Percentiles rank a stretch among this genome's conserved stretches.
phyloP scores from a whole-genome alignment of 2,888 invertebrate species.

The Agrilus cyanescens region DNA sequence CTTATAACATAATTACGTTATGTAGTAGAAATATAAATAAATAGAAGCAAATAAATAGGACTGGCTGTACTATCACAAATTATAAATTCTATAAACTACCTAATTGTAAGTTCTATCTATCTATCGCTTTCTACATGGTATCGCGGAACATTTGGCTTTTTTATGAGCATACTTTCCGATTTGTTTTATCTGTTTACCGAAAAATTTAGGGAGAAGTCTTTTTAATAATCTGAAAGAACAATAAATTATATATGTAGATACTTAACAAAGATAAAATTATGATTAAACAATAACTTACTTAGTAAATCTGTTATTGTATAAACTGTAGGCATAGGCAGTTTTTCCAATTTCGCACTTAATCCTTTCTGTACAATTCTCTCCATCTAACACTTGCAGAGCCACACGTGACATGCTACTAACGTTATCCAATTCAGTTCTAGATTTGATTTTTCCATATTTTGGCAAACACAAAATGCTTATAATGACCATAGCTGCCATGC shows the following conservation, averaged over 20 bases:
- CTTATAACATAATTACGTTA: conserved; percentile 8
- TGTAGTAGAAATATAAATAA: conserved; percentile 13
- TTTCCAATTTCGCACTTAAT: conserved; percentile 37
- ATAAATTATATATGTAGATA: conserved; percentile 1
- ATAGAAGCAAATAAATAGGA: conserved; percentile 7
- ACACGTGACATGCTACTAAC: conserved; percentile 32
- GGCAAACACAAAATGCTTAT: conserved; percentile 40
- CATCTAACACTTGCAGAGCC: conserved; percentile 35
- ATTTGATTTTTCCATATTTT: conserved; percentile 30
- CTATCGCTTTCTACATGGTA: conserved; percentile 28
- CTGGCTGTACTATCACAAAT: too few relatives aligned
- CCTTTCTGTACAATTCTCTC: conserved; percentile 36
- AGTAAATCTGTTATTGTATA: conserved; percentile 31
- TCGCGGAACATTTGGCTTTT: conserved; percentile 30
- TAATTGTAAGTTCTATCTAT: too few relatives aligned
- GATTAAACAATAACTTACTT: conserved; percentile 25
- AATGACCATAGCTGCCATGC: conserved; percentile 43
- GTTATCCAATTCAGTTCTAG: conserved; percentile 25
- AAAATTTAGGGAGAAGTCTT: conserved; percentile 26
- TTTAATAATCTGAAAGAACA: conserved; percentile 27
- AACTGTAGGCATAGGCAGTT: conserved; percentile 29
- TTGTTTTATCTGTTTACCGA: conserved; percentile 29
- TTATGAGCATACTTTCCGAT: conserved; percentile 28
- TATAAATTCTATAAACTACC: too few relatives aligned
- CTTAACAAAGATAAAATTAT: neutral